Evolutionary conservation across 1,140 invertebrate genomes (phyloP), one percentile per base, ranked within the genome.

Genomic region (Apocrypta bakeri): DNA sequence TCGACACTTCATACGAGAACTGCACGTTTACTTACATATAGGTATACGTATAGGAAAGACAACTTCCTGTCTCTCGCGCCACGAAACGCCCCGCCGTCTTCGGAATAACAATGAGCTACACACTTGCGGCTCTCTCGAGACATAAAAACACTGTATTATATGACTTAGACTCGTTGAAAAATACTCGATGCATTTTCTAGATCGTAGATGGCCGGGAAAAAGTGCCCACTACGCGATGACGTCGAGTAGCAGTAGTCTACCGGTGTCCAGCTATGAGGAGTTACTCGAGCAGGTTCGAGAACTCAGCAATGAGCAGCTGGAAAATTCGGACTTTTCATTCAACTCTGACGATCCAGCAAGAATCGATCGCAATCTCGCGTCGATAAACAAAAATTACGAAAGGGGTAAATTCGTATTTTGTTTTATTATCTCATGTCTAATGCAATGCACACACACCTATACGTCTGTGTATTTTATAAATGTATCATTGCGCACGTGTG

Each of bases 231-330:
- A 56, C 48, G 86, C 86, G 85, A 93, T 93, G 93, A 93, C 92
- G 87, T 21, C 48, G 48, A 48, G 42, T 17, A n/a, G 12, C 12
- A 48, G 42, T 4, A 17, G 21, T 21, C 88, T 93, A 81, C 92
- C 93, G 73, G 92, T 93, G 81, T 92, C 92, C 25, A 93, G 90
- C 82, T 93, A 93, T 87, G 92, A 93, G 87, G 92, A 93, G 80
- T 89, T 93, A 71, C 90, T 93, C 84, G 89, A 90, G 79, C 90
- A 92, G 72, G 93, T 93, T 40, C 91, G 92, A 40, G 92, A 90
- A 73, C 88, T 93, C 75, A 93, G 92, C 12, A 90, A 93, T 85
- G 93, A 93, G 85, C 90, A 93, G 84, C 84, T 92, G 42, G 87
- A 88, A 72, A 85, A 90, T 63, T 40, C 40, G 40, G 63, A 66